Base-by-base conservation (phyloP, 2,113 vertebrate genomes). In the Syngnathus floridae region DNA sequence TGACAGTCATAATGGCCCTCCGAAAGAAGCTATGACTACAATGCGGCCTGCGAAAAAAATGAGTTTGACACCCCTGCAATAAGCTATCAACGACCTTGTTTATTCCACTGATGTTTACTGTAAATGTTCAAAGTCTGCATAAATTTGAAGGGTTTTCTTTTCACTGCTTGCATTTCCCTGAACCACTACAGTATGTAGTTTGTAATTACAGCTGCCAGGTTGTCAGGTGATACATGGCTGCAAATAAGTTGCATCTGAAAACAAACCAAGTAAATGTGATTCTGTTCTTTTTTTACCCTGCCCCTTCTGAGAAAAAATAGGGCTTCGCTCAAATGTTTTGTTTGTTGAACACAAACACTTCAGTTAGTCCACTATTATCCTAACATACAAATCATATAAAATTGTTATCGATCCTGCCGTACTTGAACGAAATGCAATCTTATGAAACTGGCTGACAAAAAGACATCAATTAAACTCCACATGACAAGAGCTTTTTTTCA, bases 91-190 rank as follows among this genome's bases (percentile, higher is more conserved):
- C 17, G 19, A n/a, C 1, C 17, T 48, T n/a, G n/a, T 73, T 76
- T 68, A 69, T 66, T 57, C 74, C 67, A 72, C 5, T 52, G 51
- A 54, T 67, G 70, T 58, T 73, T 31, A 31, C 26, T 31, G 26
- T 31, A 31, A 31, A 31, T 31, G 26, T 31, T 31, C 26, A 31
- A 31, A 31, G 26, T 31, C 26, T 31, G 26, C 26, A 31, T 41
- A 41, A 9, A 11, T 41, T 41, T 41, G 7, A 41, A 41, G 0
- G 11, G 7, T 7, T 41, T 41, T 40, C 2, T 11, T 49, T 19
- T 49, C 3, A 49, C n/a, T 49, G 5, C 14, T 11, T 17, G 46
- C 17, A 16, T 17, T 48, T 17, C 5, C 38, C 38, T 48, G 1
- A 48, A 48, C 19, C 46, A 48, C 46, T 48, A 4, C 7, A 19